Percentiles rank a stretch among this genome's conserved stretches.
phyloP scores from a whole-genome alignment of 2,113 vertebrate genomes.

The Oreochromis niloticus region DNA sequence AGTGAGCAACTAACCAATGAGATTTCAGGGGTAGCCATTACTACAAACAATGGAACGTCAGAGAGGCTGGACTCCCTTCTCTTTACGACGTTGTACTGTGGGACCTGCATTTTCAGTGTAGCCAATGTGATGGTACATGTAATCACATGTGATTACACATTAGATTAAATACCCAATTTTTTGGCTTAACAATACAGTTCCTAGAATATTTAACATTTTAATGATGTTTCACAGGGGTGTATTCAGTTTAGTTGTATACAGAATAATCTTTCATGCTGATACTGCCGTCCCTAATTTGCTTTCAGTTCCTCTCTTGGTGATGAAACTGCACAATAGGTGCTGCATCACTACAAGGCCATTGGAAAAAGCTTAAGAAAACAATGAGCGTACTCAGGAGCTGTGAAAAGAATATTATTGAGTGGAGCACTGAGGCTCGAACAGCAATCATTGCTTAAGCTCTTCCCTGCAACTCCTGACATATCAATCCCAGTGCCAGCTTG shows the following conservation, averaged over 20 bases:
- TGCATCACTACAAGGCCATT: not conserved
- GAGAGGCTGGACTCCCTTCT: not conserved
- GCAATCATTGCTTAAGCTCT: not conserved
- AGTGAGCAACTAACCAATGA: not conserved
- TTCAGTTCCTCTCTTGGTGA: not conserved
- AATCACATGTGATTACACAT: not conserved
- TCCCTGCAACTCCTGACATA: not conserved
- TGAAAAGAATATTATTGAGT: conserved; percentile 9
- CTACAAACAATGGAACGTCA: not conserved
- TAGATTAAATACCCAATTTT: not conserved
- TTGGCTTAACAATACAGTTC: not conserved
- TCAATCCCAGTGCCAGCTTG: not conserved
- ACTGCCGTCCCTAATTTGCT: not conserved
- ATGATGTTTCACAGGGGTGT: not conserved
- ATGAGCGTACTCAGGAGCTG: not conserved
- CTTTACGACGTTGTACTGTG: not conserved
- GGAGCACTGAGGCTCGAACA: not conserved
- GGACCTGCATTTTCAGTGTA: not conserved
- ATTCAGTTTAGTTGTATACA: not conserved
- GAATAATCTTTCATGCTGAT: not conserved
- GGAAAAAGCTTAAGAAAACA: not conserved
- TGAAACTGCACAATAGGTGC: not conserved
- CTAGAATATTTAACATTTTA: not conserved
- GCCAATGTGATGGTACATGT: not conserved
- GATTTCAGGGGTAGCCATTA: not conserved